Evolutionary conservation across 2,888 invertebrate species (phyloP).

Genomic region (Subacronicta megacephala): DNA sequence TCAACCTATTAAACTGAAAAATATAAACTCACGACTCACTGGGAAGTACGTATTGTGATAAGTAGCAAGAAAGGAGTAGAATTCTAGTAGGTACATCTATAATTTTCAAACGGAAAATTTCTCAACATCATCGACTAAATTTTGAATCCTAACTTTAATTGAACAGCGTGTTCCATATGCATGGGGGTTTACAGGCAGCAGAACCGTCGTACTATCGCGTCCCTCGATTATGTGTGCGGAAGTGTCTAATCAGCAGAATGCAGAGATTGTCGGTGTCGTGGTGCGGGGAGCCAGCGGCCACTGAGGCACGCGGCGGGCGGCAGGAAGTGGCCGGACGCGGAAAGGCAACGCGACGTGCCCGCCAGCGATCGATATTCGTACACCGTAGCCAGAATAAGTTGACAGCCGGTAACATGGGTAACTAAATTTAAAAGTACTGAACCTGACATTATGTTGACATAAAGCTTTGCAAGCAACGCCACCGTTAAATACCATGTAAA

Average conservation of each 20-base stretch:
- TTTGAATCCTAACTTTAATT: too few species aligned
- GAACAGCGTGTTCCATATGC: neutral
- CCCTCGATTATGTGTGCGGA: constrained; percentile 61
- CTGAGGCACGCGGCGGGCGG: constrained; percentile 39
- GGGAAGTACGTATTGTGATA: too few species aligned
- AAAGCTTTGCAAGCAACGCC: constrained; percentile 5
- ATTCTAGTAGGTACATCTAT: too few species aligned
- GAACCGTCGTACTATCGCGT: constrained; percentile 39
- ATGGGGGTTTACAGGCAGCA: constrained; percentile 16
- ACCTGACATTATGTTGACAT: constrained; percentile 1
- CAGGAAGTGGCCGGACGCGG: constrained; percentile 68
- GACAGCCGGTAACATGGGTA: constrained; percentile 5
- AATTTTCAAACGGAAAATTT: too few species aligned
- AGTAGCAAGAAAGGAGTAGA: too few species aligned
- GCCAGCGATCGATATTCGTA: constrained; percentile 54
- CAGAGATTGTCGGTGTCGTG: constrained; percentile 45
- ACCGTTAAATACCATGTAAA: neutral
- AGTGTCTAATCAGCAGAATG: constrained; percentile 63
- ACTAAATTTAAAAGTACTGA: constrained; percentile 6
- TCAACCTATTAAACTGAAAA: too few species aligned
- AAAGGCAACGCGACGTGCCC: constrained; percentile 59
- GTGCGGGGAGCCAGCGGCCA: constrained; percentile 29
- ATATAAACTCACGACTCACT: too few species aligned
- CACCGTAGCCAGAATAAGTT: constrained; percentile 24
- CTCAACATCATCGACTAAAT: too few species aligned